phyloP scores from a whole-genome alignment of 2,113 vertebrate species.

The Ailuropoda melanoleuca region DNA sequence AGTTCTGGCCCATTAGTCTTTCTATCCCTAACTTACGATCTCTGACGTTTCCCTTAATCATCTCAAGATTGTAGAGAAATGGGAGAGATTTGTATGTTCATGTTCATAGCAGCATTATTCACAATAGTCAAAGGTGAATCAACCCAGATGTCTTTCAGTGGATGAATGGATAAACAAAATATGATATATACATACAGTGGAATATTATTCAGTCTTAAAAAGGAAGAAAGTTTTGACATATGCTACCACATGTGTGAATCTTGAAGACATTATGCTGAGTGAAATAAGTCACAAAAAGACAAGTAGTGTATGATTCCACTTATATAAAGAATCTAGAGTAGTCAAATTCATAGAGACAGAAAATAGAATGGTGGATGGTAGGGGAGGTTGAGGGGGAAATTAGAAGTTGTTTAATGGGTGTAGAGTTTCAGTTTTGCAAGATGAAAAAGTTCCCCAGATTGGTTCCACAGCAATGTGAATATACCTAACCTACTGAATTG shows the following conservation, averaged over 20 bases:
- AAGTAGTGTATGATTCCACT: not conserved
- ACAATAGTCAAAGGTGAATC: not conserved
- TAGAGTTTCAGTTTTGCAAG: not conserved
- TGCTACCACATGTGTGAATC: not conserved
- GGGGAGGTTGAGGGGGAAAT: not conserved
- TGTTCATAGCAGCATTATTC: not conserved
- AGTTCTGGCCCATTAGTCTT: not conserved
- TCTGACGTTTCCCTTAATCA: not conserved
- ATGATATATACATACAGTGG: not conserved
- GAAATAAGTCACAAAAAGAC: not conserved
- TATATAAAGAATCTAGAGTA: not conserved
- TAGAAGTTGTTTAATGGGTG: not conserved
- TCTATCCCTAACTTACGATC: not conserved
- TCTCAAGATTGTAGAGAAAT: constrained; percentile 23
- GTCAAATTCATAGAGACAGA: not conserved
- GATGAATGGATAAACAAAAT: not conserved
- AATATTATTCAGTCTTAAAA: constrained; percentile 17
- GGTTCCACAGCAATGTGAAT: not conserved
- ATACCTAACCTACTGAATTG: not conserved
- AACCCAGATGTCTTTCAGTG: not conserved
- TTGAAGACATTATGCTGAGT: constrained; percentile 23
- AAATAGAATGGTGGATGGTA: not conserved
- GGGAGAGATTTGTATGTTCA: not conserved
- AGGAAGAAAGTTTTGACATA: not conserved
- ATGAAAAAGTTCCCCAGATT: not conserved